Percentiles rank a stretch among this genome's conserved stretches.
These are phyloP conservation scores for Ascidia mentula DNA, from an alignment of 23 tunicate genomes.

Conservation along the genomic window DNA sequence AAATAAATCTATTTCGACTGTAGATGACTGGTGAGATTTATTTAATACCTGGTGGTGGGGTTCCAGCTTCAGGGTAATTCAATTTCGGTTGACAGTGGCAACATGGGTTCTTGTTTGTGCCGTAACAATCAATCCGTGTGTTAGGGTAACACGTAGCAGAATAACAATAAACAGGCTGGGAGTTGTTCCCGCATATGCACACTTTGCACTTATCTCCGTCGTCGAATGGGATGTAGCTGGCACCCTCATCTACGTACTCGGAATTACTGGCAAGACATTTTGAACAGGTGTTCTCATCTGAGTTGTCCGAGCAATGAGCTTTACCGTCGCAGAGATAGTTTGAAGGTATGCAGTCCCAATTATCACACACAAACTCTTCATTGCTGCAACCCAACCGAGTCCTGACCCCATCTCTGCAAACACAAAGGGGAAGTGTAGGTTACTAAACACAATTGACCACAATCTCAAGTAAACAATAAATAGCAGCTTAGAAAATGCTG, in stretches of 20 bases:
- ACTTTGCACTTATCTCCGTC: constrained; percentile 9
- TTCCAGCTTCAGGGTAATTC: not conserved
- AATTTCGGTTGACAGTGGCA: not conserved
- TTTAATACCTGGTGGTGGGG: not conserved
- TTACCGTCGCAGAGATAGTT: constrained; percentile 15
- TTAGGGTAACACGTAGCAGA: constrained; percentile 15
- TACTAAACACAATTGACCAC: too few species aligned
- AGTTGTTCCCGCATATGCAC: constrained; percentile 18
- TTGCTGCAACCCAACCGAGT: constrained; percentile 4
- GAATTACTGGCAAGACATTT: not conserved
- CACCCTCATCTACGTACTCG: not conserved
- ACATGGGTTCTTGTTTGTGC: not conserved
- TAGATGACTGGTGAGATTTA: not conserved
- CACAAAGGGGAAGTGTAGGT: too few species aligned
- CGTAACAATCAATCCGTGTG: constrained; percentile 1
- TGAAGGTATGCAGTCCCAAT: constrained; percentile 19
- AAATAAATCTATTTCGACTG: too few species aligned
- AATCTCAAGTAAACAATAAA: too few species aligned
- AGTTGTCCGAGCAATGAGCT: constrained; percentile 19
- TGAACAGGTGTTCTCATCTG: constrained; percentile 19
- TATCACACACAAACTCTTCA: constrained; percentile 18
- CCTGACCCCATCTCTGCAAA: not conserved
- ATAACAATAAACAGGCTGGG: constrained; percentile 9
- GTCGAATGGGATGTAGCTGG: constrained; percentile 5
- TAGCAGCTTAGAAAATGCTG: too few species aligned